Percentiles rank a stretch among this genome's conserved stretches.
Conservation (phyloP, 2,113 vertebrate species). For the Malurus melanocephalus region DNA sequence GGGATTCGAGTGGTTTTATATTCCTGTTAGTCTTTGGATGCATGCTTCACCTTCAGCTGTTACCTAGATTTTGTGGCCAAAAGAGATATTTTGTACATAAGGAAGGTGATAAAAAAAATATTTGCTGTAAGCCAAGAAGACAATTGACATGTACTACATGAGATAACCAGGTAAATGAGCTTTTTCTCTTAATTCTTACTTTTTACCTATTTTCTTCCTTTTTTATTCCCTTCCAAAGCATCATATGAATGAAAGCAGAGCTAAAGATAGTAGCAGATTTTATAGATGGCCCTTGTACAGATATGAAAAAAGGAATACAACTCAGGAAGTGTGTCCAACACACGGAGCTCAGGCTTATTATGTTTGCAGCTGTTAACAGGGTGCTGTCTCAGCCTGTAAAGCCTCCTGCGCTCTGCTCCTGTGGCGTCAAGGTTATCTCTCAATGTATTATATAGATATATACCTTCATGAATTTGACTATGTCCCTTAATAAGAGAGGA, state of each 20-base stretch:
- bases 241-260: not conserved
- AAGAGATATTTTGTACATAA: not conserved
- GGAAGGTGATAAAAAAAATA: not conserved
- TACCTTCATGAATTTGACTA: not conserved
- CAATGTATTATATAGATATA: no score
- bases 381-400: not conserved
- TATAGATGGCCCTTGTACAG: not conserved
- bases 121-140: slow-evolving; percentile 31
- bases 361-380: fast-evolving
- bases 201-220: not conserved
- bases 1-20: slow-evolving; percentile 47
- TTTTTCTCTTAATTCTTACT: not conserved
- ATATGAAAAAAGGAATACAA: not conserved
- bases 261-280: not conserved
- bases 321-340: not conserved
- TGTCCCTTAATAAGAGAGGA: not conserved
- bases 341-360: not conserved
- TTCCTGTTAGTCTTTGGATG: slow-evolving; percentile 36
- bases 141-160: slow-evolving; percentile 39
- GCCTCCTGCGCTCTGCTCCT: not conserved
- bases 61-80: slow-evolving; percentile 2
- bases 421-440: fast-evolving
- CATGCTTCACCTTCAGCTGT: slow-evolving; percentile 45
- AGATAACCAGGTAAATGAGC: slow-evolving; percentile 25
- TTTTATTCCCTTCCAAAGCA: not conserved